phyloP scores from a whole-genome alignment of 2,113 vertebrate genomes.

The Odontophorus gujanensis region DNA sequence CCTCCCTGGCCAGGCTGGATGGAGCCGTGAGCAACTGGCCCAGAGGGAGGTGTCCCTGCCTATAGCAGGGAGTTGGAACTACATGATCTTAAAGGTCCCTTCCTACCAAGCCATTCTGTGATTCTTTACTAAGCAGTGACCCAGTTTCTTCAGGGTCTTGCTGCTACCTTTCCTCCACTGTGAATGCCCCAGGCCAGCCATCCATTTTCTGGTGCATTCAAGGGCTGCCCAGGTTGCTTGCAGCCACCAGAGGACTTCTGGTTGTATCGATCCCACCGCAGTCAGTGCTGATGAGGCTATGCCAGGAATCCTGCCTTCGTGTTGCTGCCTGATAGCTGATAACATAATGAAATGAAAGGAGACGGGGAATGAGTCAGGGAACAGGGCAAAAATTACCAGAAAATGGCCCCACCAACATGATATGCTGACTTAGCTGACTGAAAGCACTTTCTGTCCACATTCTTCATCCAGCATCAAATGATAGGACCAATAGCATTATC shows the following conservation, averaged over 20 bases:
- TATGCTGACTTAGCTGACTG: neutral
- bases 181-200: neutral
- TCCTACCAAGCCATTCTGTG: too few species aligned
- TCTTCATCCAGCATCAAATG: neutral
- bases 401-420: neutral
- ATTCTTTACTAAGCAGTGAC: neutral
- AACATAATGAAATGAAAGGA: neutral
- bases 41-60: too few species aligned
- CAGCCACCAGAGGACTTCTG: neutral
- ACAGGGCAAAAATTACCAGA: neutral
- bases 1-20: too few species aligned
- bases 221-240: neutral
- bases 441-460: neutral
- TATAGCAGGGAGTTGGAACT: too few species aligned
- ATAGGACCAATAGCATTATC: conserved; percentile 12
- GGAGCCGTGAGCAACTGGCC: too few species aligned
- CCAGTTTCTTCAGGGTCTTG: neutral
- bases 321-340: neutral
- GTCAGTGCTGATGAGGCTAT: neutral
- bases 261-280: neutral
- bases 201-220: neutral
- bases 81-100: too few species aligned
- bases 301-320: neutral
- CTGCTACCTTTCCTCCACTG: neutral
- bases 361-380: rapidly evolving